Conservation (phyloP, 1,140 invertebrate genomes). For the Drosophila tani region DNA sequence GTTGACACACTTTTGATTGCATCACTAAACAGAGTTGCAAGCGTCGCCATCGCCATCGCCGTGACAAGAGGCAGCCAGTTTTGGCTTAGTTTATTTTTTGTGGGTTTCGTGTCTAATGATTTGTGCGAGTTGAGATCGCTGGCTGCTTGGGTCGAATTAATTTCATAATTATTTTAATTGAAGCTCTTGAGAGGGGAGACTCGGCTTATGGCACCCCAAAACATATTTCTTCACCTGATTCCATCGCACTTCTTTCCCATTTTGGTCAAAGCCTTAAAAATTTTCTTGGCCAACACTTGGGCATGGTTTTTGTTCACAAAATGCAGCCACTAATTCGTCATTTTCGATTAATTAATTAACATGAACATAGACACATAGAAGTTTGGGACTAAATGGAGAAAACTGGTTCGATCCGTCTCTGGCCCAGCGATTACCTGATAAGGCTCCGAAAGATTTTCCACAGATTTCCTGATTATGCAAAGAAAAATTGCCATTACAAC, state of each 20-base stretch:
- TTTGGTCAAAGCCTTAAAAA: conserved; percentile 14
- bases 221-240: conserved; percentile 11
- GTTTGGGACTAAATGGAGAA: conserved; percentile 24
- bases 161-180: conserved; percentile 77
- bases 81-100: conserved; percentile 71
- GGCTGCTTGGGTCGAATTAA: conserved; percentile 55
- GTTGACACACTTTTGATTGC: conserved; percentile 81
- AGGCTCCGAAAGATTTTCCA: conserved; percentile 44
- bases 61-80: conserved; percentile 74
- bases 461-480: conserved; percentile 60
- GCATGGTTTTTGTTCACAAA: conserved; percentile 31
- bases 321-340: conserved; percentile 65
- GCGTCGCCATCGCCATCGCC: conserved; percentile 46
- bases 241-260: conserved; percentile 3
- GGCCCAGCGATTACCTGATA: too few species aligned
- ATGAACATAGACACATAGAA: conserved; percentile 33
- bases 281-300: conserved; percentile 40
- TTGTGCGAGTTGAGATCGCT: conserved; percentile 40
- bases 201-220: conserved; percentile 5
- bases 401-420: conserved; percentile 18
- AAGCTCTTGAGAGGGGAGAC: conserved; percentile 23
- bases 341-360: conserved; percentile 77
- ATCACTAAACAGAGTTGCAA: conserved; percentile 58
- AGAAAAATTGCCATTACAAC: conserved; percentile 18
- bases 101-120: conserved; percentile 68